A percentile compares a stretch with the other conserved stretches of the same genome.
Evolutionary conservation across 2,888 invertebrate species (phyloP).

Genomic region (Cephus pygmeus): DNA sequence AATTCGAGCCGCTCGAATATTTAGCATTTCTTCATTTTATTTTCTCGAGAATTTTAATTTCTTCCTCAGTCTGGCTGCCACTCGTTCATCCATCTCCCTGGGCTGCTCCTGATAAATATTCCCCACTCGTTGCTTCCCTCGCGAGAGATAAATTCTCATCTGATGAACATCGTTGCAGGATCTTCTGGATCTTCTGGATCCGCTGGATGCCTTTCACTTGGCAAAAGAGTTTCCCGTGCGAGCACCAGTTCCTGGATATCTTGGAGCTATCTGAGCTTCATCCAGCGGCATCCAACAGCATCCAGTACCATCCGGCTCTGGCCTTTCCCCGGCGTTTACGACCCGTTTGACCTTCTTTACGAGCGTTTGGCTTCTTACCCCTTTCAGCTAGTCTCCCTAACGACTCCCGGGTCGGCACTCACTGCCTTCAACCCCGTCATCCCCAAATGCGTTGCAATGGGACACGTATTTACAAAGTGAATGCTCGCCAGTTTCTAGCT

Average conservation of each 20-base stretch:
- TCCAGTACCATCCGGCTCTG: slow-evolving; percentile 36
- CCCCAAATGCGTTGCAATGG: slow-evolving; percentile 19
- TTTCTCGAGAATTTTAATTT: slow-evolving; percentile 50
- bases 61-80: slow-evolving; percentile 15
- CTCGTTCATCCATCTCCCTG: no score
- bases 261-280: slow-evolving; percentile 44
- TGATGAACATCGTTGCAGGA: no score
- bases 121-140: no score
- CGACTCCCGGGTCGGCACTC: slow-evolving; percentile 44
- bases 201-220: no score
- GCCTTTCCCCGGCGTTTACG: slow-evolving; percentile 53
- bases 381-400: slow-evolving; percentile 52
- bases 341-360: slow-evolving; percentile 58
- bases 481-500: neutral
- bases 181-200: no score
- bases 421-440: slow-evolving; percentile 14
- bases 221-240: no score
- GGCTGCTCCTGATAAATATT: no score
- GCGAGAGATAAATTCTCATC: no score
- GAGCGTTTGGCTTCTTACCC: slow-evolving; percentile 55
- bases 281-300: slow-evolving; percentile 35
- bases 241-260: slow-evolving; percentile 13
- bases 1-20: slow-evolving; percentile 24
- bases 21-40: slow-evolving; percentile 29
- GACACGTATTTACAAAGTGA: slow-evolving; percentile 10